A percentile compares a stretch with the other conserved stretches of the same genome.
phyloP scores from a whole-genome alignment of 37 sponge, comb jelly and placozoan genomes.

The Agelas oroides region DNA sequence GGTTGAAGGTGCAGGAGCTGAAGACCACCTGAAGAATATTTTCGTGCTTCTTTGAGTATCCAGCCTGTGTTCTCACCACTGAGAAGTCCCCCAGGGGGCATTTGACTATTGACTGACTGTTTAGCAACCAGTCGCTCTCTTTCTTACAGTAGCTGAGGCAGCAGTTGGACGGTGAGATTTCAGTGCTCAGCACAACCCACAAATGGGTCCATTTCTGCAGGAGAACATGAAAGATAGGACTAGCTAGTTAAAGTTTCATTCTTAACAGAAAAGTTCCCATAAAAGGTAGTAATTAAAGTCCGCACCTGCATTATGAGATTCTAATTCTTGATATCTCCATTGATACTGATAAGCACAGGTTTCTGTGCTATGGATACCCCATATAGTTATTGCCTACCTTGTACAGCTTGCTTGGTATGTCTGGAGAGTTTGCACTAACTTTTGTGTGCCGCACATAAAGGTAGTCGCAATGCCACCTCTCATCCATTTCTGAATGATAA shows the following conservation, averaged over 20 bases:
- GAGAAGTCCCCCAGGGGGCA: slow-evolving; percentile 28
- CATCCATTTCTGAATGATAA: not conserved
- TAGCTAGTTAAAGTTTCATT: too few relatives aligned
- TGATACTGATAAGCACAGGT: too few relatives aligned
- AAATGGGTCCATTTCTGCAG: slow-evolving; percentile 54
- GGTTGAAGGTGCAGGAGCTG: slow-evolving; percentile 23
- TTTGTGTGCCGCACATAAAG: slow-evolving; percentile 33
- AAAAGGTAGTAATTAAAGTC: too few relatives aligned
- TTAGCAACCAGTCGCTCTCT: slow-evolving; percentile 59
- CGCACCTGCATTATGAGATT: too few relatives aligned
- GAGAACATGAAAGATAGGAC: too few relatives aligned
- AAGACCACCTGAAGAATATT: slow-evolving; percentile 32
- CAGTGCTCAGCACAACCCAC: slow-evolving; percentile 60
- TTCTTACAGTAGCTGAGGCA: slow-evolving; percentile 61
- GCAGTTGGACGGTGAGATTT: slow-evolving; percentile 40
- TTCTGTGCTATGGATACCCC: too few relatives aligned
- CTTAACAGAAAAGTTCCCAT: too few relatives aligned
- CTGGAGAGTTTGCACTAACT: slow-evolving; percentile 4
- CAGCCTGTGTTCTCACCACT: not conserved
- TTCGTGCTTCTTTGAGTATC: slow-evolving; percentile 36
- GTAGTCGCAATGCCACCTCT: slow-evolving; percentile 38
- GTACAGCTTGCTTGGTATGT: slow-evolving; percentile 36
- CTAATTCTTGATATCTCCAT: too few relatives aligned
- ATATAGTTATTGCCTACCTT: too few relatives aligned
- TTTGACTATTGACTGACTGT: slow-evolving; percentile 41